Percentiles rank a stretch among this genome's conserved stretches.
These are phyloP conservation scores for Falcunculus frontatus DNA, from an alignment of 2,113 vertebrate genomes.

Conservation along the genomic window DNA sequence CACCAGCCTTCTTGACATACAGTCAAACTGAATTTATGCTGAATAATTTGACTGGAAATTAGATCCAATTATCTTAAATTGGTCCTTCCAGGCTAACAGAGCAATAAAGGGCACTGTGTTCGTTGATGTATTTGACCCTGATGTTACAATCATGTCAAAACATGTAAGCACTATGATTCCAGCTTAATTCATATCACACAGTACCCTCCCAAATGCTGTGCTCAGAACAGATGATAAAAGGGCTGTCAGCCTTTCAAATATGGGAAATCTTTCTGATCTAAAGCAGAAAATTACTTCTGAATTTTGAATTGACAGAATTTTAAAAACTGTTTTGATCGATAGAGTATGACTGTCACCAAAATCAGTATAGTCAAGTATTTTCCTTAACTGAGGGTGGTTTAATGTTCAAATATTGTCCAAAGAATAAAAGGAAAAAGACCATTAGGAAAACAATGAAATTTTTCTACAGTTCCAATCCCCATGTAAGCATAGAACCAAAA, in stretches of 20 bases:
- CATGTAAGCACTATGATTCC: neutral
- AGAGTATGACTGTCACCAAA: neutral
- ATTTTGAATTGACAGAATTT: neutral
- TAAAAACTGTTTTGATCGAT: neutral
- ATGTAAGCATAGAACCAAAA: neutral
- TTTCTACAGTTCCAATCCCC: neutral
- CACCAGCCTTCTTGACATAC: neutral
- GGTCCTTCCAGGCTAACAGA: slow-evolving; percentile 12
- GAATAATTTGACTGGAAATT: neutral
- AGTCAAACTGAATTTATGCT: neutral
- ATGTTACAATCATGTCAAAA: slow-evolving; percentile 12
- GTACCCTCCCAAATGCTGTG: neutral
- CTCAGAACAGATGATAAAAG: neutral
- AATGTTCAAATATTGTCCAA: neutral
- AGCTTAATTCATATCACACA: neutral
- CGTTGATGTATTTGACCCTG: neutral
- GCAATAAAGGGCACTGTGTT: neutral
- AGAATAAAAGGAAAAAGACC: neutral
- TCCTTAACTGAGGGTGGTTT: neutral
- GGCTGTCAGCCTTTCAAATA: neutral
- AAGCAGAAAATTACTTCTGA: neutral
- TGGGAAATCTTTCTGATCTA: neutral
- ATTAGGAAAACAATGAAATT: neutral
- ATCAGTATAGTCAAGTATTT: neutral
- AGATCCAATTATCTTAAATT: neutral